These are phyloP conservation scores for Panthera leo DNA, from an alignment of 2,113 vertebrate species.

Conservation along the genomic window DNA sequence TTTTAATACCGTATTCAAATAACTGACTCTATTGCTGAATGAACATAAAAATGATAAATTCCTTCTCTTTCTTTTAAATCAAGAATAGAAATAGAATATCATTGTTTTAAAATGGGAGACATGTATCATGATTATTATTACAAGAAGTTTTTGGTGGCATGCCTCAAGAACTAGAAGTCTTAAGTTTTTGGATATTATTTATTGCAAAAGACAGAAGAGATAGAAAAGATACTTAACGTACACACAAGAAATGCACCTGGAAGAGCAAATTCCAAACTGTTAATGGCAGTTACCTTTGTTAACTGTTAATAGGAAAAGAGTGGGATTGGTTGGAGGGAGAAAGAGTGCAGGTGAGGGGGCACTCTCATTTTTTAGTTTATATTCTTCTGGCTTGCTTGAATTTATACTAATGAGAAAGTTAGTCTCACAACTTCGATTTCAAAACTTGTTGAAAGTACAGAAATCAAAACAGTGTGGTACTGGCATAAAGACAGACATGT, in stretches of 20 bases:
- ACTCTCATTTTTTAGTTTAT: neutral
- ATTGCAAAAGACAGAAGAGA: neutral
- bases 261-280: neutral
- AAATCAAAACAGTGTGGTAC: neutral
- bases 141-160: neutral
- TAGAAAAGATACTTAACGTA: neutral
- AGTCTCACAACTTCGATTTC: neutral
- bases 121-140: neutral
- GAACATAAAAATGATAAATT: neutral
- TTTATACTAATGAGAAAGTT: neutral
- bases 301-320: neutral
- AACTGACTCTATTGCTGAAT: conserved; percentile 2
- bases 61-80: neutral
- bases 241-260: neutral
- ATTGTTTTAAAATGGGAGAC: neutral
- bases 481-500: neutral
- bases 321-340: neutral
- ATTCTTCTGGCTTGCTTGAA: neutral
- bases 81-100: neutral
- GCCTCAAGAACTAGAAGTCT: neutral
- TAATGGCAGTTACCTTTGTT: neutral
- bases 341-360: neutral
- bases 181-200: neutral
- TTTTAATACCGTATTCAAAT: neutral
- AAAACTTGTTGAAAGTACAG: neutral